Evolutionary conservation across 2,888 invertebrate genomes (phyloP), one percentile per base, ranked within the genome.

Genomic region (Alentia gelatinosa): DNA sequence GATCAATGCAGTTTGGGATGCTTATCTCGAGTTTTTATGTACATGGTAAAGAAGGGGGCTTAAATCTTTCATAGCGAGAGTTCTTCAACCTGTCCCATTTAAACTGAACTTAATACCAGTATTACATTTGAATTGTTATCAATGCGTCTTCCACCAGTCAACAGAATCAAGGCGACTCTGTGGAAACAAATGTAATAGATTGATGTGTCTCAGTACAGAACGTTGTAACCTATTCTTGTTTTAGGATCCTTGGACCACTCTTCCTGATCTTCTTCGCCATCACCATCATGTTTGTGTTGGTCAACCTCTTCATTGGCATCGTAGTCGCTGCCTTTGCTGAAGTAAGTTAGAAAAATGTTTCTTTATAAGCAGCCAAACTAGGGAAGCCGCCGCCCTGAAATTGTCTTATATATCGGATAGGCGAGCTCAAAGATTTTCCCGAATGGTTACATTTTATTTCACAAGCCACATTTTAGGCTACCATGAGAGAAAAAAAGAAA

Each of bases 281-380:
- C 1, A 47, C 30, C 30, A 86, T 86, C 0, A 26, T 47, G 1
- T 50, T 86, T 23, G 50, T 86, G 5, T 12, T 86, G 7, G 86
- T 86, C 47, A 86, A 86, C 47, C 26, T 86, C 9, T 86, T 86
- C 47, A 86, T 86, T 47, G 86, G 86, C 5, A 47, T 86, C 30
- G 42, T 86, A 5, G 47, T 47, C n/a, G 30, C 35, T 4, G 30
- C 33, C 42, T 86, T 86, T 26, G 47, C 1, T 12, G 47, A 86
- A 47, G 86, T 86, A 47, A 23, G 79, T 79, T 35, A 33, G n/a
- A n/a, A n/a, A n/a, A n/a, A n/a, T n/a, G 12, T 30, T 26, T 26
- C 33, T 26, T 68, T 68, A 40, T 37, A n/a, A 83, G 9, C 39
- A 0, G 15, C 15, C 47, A 30, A 42, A 84, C 42, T 42, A 42